Conservation (phyloP, 2,888 invertebrate species). For the Phengaris arion region DNA sequence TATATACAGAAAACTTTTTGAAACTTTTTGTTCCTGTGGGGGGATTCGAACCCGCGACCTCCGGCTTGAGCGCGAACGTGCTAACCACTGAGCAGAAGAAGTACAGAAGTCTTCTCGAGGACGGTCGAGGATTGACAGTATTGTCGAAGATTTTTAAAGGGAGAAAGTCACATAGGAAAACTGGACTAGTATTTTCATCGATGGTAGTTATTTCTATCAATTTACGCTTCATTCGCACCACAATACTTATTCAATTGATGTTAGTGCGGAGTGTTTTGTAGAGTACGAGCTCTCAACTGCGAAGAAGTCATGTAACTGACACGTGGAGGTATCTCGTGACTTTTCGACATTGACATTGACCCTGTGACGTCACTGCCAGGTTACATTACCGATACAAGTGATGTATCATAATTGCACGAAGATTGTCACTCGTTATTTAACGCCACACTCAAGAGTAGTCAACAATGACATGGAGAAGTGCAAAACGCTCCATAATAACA, state of each 20-base stretch:
- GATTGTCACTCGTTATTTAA: background rate
- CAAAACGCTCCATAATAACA: background rate
- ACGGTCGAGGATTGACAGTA: too few relatives aligned
- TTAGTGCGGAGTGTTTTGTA: constrained; percentile 14
- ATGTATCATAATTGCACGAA: constrained; percentile 19
- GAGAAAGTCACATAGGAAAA: background rate
- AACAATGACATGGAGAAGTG: background rate
- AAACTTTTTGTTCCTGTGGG: too few relatives aligned
- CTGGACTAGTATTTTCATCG: background rate
- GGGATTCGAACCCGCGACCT: too few relatives aligned
- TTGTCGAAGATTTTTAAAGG: too few relatives aligned
- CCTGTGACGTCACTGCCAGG: constrained; percentile 19
- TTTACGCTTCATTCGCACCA: constrained; percentile 16
- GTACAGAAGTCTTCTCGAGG: too few relatives aligned
- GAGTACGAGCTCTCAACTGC: constrained; percentile 13
- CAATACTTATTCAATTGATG: constrained; percentile 26
- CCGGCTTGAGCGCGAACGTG: too few relatives aligned
- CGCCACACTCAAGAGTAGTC: background rate
- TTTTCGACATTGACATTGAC: constrained; percentile 26
- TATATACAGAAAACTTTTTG: too few relatives aligned
- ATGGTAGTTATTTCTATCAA: constrained; percentile 4
- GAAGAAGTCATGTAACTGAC: constrained; percentile 20
- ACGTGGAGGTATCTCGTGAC: constrained; percentile 28
- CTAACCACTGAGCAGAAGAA: too few relatives aligned
- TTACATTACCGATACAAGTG: constrained; percentile 24